These are phyloP conservation scores for Eidolon helvum DNA, from an alignment of 2,113 vertebrate species.

Conservation along the genomic window DNA sequence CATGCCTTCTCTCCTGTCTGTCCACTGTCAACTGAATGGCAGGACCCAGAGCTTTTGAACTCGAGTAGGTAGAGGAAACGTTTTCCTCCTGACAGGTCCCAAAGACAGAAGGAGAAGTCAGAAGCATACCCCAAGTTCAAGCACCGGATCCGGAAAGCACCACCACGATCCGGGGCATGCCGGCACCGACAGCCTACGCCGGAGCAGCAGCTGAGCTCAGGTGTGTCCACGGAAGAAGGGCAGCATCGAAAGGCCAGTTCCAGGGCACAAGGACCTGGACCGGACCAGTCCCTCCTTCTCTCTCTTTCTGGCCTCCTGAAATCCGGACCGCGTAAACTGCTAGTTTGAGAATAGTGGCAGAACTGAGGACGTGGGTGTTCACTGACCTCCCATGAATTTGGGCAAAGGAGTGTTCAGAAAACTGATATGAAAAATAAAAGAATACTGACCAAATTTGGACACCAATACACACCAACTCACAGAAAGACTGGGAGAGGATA, in stretches of 20 bases:
- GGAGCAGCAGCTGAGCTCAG: background rate
- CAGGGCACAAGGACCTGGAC: too few species aligned
- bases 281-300: background rate
- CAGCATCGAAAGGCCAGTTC: background rate
- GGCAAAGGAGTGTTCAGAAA: background rate
- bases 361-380: background rate
- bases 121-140: background rate
- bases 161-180: background rate
- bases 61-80: background rate
- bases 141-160: background rate
- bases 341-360: background rate
- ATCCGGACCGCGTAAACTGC: background rate
- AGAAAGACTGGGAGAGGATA: background rate
- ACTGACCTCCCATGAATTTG: background rate
- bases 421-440: background rate
- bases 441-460: background rate
- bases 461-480: background rate
- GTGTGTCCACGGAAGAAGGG: background rate
- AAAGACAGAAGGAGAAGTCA: background rate
- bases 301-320: background rate
- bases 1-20: background rate
- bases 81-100: background rate
- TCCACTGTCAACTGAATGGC: background rate
- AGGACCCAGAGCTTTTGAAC: background rate
- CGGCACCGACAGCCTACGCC: accelerated